Evolutionary conservation across 2,888 invertebrate species (phyloP).

Genomic region (Drepanosiphum platanoidis): DNA sequence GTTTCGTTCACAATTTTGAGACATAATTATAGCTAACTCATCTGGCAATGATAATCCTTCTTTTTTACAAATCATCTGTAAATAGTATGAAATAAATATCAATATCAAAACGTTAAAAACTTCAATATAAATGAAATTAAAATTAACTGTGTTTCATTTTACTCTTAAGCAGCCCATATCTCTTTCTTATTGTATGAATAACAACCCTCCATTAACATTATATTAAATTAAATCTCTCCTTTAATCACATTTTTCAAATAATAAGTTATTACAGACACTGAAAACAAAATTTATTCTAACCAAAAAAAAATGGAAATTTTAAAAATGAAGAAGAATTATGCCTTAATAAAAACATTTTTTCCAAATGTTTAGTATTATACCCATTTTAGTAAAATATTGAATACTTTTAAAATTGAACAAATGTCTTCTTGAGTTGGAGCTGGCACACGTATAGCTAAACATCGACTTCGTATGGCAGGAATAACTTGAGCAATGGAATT

Average conservation of each 20-base stretch:
- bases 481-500: conserved; percentile 95
- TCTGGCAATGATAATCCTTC: conserved; percentile 82
- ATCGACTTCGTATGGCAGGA: conserved; percentile 96
- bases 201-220: too few species aligned
- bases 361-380: background rate
- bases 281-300: background rate
- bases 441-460: conserved; percentile 89
- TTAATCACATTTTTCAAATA: too few species aligned
- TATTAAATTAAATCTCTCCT: too few species aligned
- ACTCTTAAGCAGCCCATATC: too few species aligned
- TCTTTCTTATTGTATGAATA: too few species aligned
- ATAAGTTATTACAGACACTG: too few species aligned
- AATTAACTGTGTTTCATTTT: too few species aligned
- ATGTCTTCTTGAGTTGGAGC: conserved; percentile 87
- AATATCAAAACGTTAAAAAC: too few species aligned
- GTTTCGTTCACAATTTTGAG: conserved; percentile 85
- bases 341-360: background rate
- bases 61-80: conserved; percentile 77
- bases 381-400: background rate
- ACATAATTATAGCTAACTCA: conserved; percentile 81
- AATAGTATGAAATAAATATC: conserved; percentile 61
- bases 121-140: too few species aligned
- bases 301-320: background rate
- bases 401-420: conserved; percentile 70
- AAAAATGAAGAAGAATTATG: too few species aligned